phyloP scores from a whole-genome alignment of 2,797 vertebrate species.

The Cirrhinus mrigala region DNA sequence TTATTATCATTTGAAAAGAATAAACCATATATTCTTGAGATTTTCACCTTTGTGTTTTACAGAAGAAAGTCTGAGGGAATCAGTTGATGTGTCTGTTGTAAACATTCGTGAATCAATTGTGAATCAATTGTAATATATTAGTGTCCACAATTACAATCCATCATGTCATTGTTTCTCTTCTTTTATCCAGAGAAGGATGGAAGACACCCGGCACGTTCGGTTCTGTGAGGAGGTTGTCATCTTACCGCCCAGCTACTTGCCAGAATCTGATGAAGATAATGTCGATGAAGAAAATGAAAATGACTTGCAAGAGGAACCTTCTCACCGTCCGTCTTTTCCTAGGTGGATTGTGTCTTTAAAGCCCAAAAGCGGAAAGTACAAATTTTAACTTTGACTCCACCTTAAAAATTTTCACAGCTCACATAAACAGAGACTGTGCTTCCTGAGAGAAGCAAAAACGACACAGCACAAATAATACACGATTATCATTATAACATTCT shows the following conservation, averaged over 20 bases:
- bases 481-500: background rate
- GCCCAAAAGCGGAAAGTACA: slow-evolving; percentile 66
- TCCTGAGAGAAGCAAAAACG: background rate
- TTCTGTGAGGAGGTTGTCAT: slow-evolving; percentile 74
- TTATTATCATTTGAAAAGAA: too few species aligned
- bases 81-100: background rate
- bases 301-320: slow-evolving; percentile 49
- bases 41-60: too few species aligned
- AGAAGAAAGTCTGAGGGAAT: too few species aligned
- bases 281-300: background rate
- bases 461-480: background rate
- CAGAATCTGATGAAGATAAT: slow-evolving; percentile 14
- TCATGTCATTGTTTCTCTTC: background rate
- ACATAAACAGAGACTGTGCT: background rate
- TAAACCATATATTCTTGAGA: too few species aligned
- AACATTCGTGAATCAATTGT: too few species aligned
- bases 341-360: slow-evolving; percentile 78
- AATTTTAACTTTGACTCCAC: slow-evolving; percentile 21
- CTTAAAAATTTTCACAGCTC: background rate
- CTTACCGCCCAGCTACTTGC: slow-evolving; percentile 60
- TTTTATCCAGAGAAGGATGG: slow-evolving; percentile 73
- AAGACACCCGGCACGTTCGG: slow-evolving; percentile 71
- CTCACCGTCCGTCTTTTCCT: slow-evolving; percentile 64
- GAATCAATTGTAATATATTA: too few species aligned
- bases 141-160: slow-evolving; percentile 18